phyloP scores from a whole-genome alignment of 2,113 vertebrate species.

The Pelobates fuscus region DNA sequence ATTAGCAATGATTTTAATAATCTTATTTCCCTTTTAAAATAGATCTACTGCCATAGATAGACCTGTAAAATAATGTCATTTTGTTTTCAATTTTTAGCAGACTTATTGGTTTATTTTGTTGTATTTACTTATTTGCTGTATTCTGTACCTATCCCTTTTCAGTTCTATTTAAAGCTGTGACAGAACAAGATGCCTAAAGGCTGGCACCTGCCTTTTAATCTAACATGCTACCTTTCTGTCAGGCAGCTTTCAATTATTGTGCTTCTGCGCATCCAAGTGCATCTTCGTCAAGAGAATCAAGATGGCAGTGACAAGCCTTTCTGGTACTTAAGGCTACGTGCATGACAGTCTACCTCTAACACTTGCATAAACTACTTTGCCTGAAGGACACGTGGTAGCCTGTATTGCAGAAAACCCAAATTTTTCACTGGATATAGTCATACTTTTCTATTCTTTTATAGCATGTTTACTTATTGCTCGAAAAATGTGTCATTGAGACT shows the following conservation, averaged over 20 bases:
- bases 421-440: constrained; percentile 30
- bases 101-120: constrained; percentile 38
- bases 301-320: constrained; percentile 57
- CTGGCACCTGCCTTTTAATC: constrained; percentile 64
- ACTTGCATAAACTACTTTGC: constrained; percentile 48
- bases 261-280: constrained; percentile 58
- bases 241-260: constrained; percentile 58
- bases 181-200: constrained; percentile 64
- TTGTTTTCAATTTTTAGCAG: too few relatives aligned
- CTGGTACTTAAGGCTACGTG: constrained; percentile 52
- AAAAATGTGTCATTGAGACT: background rate
- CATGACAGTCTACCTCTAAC: constrained; percentile 59
- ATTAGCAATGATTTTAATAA: too few relatives aligned
- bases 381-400: constrained; percentile 44
- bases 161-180: constrained; percentile 61
- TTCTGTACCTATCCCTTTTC: constrained; percentile 27
- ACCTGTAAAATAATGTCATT: too few relatives aligned
- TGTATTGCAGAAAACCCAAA: constrained; percentile 44
- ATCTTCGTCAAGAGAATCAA: constrained; percentile 58
- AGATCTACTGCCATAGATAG: too few relatives aligned
- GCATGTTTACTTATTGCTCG: background rate
- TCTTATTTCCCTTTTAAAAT: too few relatives aligned
- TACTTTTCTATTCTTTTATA: background rate
- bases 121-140: constrained; percentile 16
- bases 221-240: constrained; percentile 57